These are phyloP conservation scores for Labrus mixtus DNA, from an alignment of 2,113 vertebrate genomes.

Conservation along the genomic window DNA sequence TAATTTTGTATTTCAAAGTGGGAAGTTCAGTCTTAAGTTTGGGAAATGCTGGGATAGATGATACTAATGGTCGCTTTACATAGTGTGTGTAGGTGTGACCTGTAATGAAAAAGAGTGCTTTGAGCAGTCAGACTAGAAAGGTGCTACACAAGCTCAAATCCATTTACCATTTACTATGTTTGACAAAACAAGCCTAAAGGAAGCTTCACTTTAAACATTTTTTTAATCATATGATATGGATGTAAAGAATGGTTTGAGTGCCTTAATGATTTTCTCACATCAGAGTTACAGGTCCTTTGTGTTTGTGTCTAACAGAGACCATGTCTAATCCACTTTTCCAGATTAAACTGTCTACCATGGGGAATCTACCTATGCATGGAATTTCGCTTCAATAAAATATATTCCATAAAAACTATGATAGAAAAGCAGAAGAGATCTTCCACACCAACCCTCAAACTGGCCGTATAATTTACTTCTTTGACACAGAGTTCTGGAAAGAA, in stretches of 20 bases:
- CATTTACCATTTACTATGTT: too few species aligned
- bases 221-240: neutral
- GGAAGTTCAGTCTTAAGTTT: too few species aligned
- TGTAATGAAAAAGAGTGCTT: too few species aligned
- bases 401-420: constrained; percentile 61
- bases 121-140: too few species aligned
- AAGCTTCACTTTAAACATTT: too few species aligned
- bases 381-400: constrained; percentile 57
- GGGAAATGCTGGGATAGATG: too few species aligned
- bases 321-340: constrained; percentile 19
- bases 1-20: too few species aligned
- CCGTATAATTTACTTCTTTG: constrained; percentile 58
- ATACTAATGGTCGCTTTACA: too few species aligned
- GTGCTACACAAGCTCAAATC: too few species aligned
- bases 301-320: constrained; percentile 1
- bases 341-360: constrained; percentile 43
- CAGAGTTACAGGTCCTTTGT: constrained; percentile 11
- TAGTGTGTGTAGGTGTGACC: too few species aligned
- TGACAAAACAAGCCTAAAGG: too few species aligned
- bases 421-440: constrained; percentile 32
- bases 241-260: neutral
- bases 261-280: constrained; percentile 3
- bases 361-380: constrained; percentile 55
- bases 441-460: constrained; percentile 36
- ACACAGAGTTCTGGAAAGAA: constrained; percentile 36